These are phyloP conservation scores for Ctenochaetus hawaiiensis DNA, from an alignment of 2,797 vertebrate genomes.

Conservation along the genomic window DNA sequence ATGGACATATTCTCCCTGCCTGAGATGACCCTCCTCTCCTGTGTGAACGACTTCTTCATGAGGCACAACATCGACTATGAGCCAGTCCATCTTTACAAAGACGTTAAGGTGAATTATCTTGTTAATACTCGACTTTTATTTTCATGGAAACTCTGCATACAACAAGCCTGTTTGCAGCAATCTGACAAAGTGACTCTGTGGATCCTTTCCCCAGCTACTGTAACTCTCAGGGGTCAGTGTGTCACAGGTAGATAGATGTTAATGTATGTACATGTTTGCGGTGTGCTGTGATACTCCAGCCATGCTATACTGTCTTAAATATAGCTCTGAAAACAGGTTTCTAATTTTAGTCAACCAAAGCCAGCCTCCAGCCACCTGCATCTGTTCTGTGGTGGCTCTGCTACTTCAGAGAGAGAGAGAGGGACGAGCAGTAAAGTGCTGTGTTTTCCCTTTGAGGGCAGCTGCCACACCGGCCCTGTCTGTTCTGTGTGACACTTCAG, in stretches of 20 bases:
- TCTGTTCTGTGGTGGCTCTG: constrained; percentile 62
- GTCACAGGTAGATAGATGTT: constrained; percentile 6
- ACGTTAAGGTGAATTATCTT: constrained; percentile 91
- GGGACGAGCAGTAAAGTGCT: constrained; percentile 29
- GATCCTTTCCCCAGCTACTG: background rate
- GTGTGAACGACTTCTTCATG: constrained; percentile 98
- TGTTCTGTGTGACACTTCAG: constrained; percentile 45
- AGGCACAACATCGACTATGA: constrained; percentile 99
- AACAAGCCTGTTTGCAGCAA: background rate
- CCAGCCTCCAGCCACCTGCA: constrained; percentile 62
- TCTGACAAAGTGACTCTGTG: background rate
- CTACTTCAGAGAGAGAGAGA: constrained; percentile 57
- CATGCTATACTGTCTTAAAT: constrained; percentile 64
- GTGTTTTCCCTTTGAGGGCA: constrained; percentile 58
- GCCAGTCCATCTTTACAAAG: constrained; percentile 98
- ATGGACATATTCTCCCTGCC: constrained; percentile 99
- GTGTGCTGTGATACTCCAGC: constrained; percentile 28
- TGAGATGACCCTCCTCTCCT: constrained; percentile 96
- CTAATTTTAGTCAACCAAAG: constrained; percentile 76
- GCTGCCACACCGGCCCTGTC: constrained; percentile 61
- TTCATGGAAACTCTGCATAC: background rate
- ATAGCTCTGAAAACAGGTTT: constrained; percentile 68
- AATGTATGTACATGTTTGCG: constrained; percentile 37
- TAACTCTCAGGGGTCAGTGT: background rate
- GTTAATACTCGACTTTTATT: background rate